phyloP scores from a whole-genome alignment of 2,797 vertebrate genomes.

The Eospalax fontanierii region DNA sequence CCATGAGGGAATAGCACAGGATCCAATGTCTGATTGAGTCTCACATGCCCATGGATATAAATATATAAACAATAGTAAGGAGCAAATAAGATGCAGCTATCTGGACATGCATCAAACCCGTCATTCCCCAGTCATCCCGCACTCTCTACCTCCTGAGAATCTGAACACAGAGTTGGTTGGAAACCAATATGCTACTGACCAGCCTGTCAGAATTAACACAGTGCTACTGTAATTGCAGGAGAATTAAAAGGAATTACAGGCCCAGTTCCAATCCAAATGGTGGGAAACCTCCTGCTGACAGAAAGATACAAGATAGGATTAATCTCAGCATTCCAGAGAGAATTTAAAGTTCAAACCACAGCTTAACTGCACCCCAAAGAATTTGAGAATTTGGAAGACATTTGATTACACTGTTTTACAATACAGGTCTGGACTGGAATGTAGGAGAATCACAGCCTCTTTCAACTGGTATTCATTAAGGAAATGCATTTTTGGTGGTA shows the following conservation, averaged over 20 bases:
- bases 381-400: conserved; percentile 30
- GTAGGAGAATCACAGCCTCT: not conserved
- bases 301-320: conserved; percentile 24
- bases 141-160: not conserved
- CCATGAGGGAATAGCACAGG: not conserved
- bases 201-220: conserved; percentile 24
- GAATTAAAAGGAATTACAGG: not conserved
- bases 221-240: not conserved
- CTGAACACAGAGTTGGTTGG: not conserved
- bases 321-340: conserved; percentile 27
- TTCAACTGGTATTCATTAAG: not conserved
- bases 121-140: not conserved
- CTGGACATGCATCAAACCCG: not conserved
- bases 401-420: not conserved
- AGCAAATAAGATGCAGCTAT: not conserved
- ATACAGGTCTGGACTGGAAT: not conserved
- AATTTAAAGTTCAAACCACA: conserved; percentile 24
- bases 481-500: not conserved
- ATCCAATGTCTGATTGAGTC: not conserved
- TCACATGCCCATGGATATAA: not conserved
- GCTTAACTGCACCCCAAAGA: conserved; percentile 11
- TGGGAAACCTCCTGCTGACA: conserved; percentile 61
- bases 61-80: conserved; percentile 1
- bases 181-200: not conserved
- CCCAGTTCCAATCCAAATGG: not conserved